A percentile compares a stretch with the other conserved stretches of the same genome.
Conservation (phyloP, 2,113 vertebrate species). For the Piliocolobus tephrosceles region DNA sequence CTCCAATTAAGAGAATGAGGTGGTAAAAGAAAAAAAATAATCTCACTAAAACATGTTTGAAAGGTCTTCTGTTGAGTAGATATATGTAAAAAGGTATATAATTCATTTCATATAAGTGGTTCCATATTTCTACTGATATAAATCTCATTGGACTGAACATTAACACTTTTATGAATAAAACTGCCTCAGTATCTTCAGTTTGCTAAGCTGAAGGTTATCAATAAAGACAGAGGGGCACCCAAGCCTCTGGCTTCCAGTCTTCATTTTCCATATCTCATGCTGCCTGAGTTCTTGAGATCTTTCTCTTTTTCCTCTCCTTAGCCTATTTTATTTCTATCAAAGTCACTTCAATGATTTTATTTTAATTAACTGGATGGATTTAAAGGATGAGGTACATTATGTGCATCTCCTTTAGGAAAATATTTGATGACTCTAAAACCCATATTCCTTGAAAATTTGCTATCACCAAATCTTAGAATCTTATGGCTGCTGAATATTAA, state of each 20-base stretch:
- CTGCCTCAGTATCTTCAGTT: background rate
- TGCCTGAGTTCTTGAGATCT: background rate
- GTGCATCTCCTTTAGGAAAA: conserved; percentile 63
- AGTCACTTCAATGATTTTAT: conserved; percentile 70
- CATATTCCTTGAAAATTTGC: conserved; percentile 58
- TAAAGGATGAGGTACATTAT: conserved; percentile 62
- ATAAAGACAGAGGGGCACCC: background rate
- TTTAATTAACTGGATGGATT: conserved; percentile 72
- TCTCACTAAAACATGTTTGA: background rate
- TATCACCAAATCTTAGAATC: conserved; percentile 37
- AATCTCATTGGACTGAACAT: background rate
- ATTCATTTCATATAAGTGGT: background rate
- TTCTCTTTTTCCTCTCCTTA: background rate
- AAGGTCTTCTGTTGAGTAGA: background rate
- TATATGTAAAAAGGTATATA: background rate
- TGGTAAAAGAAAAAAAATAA: background rate
- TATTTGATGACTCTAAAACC: conserved; percentile 64
- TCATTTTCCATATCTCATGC: background rate
- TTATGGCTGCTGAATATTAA: conserved; percentile 60
- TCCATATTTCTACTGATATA: background rate
- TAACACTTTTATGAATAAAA: background rate
- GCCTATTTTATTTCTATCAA: conserved; percentile 42
- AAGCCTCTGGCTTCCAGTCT: background rate
- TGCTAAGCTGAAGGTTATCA: background rate
- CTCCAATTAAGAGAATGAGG: no score